A percentile compares a stretch with the other conserved stretches of the same genome.
phyloP scores from a whole-genome alignment of 2,888 invertebrate genomes.

The Ischnura elegans region DNA sequence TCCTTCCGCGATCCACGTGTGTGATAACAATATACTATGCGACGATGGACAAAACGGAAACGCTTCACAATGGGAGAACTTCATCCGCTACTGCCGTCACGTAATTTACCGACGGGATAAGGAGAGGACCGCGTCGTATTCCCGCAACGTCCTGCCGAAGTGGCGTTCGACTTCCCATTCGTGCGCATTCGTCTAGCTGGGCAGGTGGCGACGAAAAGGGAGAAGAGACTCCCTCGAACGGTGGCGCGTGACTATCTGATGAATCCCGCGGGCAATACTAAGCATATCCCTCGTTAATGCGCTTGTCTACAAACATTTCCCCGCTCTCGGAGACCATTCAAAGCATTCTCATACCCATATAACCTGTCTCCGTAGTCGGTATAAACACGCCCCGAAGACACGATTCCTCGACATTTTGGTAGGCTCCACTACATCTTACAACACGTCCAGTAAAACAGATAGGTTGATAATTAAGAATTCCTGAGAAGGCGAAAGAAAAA shows the following conservation, averaged over 20 bases:
- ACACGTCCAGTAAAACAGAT: no score
- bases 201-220: neutral
- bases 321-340: neutral
- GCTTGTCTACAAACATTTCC: constrained; percentile 9
- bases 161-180: neutral
- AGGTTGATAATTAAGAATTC: no score
- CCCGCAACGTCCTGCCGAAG: neutral
- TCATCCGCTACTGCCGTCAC: neutral
- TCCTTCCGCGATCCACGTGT: neutral
- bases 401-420: neutral
- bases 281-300: constrained; percentile 5
- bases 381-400: neutral
- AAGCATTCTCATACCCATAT: neutral
- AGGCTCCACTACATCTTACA: no score
- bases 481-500: no score
- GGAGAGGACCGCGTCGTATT: neutral
- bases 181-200: neutral
- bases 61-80: neutral
- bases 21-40: neutral
- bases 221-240: neutral
- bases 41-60: neutral
- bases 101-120: neutral
- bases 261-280: neutral
- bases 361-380: neutral
- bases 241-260: neutral